A percentile compares a stretch with the other conserved stretches of the same genome.
phyloP scores from a whole-genome alignment of 2,797 vertebrate species.

The Babyrousa celebensis region DNA sequence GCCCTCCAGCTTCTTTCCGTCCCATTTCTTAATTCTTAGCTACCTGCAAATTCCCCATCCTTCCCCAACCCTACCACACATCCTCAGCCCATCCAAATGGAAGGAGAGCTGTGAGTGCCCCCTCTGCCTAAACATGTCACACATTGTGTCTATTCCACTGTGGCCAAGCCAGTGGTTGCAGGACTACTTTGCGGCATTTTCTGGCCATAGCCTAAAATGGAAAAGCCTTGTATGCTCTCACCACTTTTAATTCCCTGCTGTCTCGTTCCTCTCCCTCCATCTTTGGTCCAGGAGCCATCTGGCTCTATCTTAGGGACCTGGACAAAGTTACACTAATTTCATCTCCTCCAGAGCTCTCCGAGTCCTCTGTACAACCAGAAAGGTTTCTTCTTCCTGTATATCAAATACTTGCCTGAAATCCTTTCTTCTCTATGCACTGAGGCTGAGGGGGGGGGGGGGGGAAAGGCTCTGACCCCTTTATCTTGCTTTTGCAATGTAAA shows the following conservation, averaged over 20 bases:
- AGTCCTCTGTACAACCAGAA: not conserved
- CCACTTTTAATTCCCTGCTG: not conserved
- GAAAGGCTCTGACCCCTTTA: not conserved
- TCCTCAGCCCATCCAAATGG: not conserved
- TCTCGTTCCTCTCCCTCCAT: not conserved
- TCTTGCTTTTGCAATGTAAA: slow-evolving; percentile 50
- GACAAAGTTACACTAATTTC: not conserved
- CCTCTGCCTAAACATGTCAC: not conserved
- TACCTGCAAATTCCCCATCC: not conserved
- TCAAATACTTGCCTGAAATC: not conserved
- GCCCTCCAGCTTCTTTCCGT: not conserved
- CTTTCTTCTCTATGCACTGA: not conserved
- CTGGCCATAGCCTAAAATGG: not conserved
- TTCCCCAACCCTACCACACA: too few species aligned
- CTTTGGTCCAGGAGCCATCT: not conserved
- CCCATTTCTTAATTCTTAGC: slow-evolving; percentile 9
- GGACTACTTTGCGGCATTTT: not conserved
- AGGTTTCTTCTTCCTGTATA: not conserved
- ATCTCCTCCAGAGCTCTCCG: not conserved
- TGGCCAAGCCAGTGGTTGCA: not conserved
- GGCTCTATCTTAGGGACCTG: not conserved
- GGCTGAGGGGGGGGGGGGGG: too few species aligned
- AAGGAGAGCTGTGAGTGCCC: not conserved
- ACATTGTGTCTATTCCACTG: not conserved
- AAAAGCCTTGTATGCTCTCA: not conserved